Base-by-base conservation (phyloP, 2,888 invertebrate species). In the Thyatira batis region DNA sequence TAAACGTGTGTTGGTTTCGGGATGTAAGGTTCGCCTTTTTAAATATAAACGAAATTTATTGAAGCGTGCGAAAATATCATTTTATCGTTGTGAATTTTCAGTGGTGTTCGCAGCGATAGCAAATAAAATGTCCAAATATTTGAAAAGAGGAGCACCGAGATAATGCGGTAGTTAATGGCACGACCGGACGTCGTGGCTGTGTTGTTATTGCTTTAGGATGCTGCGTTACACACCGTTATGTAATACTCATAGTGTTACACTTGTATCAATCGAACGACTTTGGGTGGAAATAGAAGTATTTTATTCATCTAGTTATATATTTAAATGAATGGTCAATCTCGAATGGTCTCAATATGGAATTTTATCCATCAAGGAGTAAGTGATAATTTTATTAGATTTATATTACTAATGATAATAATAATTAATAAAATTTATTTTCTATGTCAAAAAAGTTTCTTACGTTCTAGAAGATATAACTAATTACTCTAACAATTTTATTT, bases 131-230 rank as follows among this genome's bases (percentile, higher is more conserved):
- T 79, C 72, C 76, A 80, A 87, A 85, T 84, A 84, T 86, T 85
- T 83, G 79, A 75, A 80, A 82, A 80, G 78, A 74, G 74, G 63
- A 78, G 78, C 75, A 71, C 72, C 78, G 78, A 83, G 85, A 85
- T 87, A 87, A 86, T 87, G 81, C 80, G 70, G 74, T 76, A 78
- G 81, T 86, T 86, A 85, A 86, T 82, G 82, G 80, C 65, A 69
- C 75, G 67, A 63, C 78, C 79, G 84, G 82, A 79, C 78, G 77
- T 74, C 77, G 81, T 73, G 74, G 79, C 71, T 72, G 73, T 75
- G 75, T 73, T 80, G 76, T 84, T 85, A 81, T 83, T 80, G 76
- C 82, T 82, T 72, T 72, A 65, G 74, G 71, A 73, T 69, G 59
- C 71, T 54, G 65, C 43, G 49, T 52, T 49, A 62, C 55, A 75